Evolutionary conservation across 2,888 invertebrate species (phyloP), one percentile per base, ranked within the genome.

Genomic region (Hemithea aestivaria): DNA sequence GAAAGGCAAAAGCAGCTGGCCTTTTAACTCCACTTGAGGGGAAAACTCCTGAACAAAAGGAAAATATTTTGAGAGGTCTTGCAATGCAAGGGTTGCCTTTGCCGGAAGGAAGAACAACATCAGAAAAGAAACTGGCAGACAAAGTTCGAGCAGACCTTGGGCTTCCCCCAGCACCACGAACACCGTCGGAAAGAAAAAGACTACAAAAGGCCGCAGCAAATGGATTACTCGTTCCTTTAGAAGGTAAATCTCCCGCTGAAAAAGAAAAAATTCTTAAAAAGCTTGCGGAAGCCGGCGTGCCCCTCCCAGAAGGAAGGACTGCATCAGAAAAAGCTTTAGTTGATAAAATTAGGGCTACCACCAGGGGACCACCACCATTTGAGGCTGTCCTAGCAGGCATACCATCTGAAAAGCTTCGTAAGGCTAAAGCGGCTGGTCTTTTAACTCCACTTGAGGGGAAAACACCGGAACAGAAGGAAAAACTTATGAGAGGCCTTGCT

Each of bases 311-410:
- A 48, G 65, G 61, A 6, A 40, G 56, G 16, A 62, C 61, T 6
- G 10, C 51, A n/a, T 63, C 65, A 6, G 62, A 65, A 46, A 62
- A 59, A 38, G 48, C 55, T 2, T 28, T 65, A 7, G 53, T 65
- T 4, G 5, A 16, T 16, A 16, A 16, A 16, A 5, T 16, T 16
- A 16, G 5, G 16, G 16, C 16, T 16, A 16, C 16, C 16, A 16
- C 16, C 2, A 16, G 5, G 5, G 16, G 3, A 16, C 16, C 16
- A 4, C 16, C 12, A 26, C 16, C 16, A 16, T 16, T 5, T 16
- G 27, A 12, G 7, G 9, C 20, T 16, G 8, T 6, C 48, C 46
- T 8, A 6, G 50, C 2, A 6, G 48, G 0, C 49, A 52, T 10
- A 44, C 57, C 16, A 21, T 56, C 41, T 7, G 40, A 32, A 32